phyloP scores from a whole-genome alignment of 2,797 vertebrate genomes.

The Mastacembelus armatus region DNA sequence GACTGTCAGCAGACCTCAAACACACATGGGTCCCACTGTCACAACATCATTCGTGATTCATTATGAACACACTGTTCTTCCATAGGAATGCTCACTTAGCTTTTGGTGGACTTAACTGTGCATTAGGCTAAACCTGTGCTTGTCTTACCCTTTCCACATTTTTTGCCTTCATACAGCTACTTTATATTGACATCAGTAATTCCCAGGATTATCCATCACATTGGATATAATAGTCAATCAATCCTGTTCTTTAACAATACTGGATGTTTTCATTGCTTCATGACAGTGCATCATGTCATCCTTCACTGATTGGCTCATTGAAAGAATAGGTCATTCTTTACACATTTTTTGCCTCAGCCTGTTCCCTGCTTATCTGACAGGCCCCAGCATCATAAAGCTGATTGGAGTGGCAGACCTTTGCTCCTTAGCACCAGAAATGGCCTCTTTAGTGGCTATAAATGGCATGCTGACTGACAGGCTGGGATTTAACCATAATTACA shows the following conservation, averaged over 20 bases:
- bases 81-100: too few relatives aligned
- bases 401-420: slow-evolving; percentile 70
- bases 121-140: too few relatives aligned
- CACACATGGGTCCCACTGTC: too few relatives aligned
- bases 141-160: too few relatives aligned
- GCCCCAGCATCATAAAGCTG: slow-evolving; percentile 65
- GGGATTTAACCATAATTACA: slow-evolving; percentile 75
- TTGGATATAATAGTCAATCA: slow-evolving; percentile 34
- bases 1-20: too few relatives aligned
- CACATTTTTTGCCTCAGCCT: slow-evolving; percentile 31
- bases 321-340: slow-evolving; percentile 55
- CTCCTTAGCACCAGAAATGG: slow-evolving; percentile 61
- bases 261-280: slow-evolving; percentile 19
- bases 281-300: slow-evolving; percentile 47
- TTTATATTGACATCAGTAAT: slow-evolving; percentile 31
- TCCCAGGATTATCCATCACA: slow-evolving; percentile 24
- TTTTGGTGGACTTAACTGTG: too few relatives aligned
- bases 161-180: too few relatives aligned
- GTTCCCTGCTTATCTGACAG: slow-evolving; percentile 66
- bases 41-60: too few relatives aligned
- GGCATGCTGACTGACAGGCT: slow-evolving; percentile 63
- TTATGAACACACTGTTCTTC: too few relatives aligned
- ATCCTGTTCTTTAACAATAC: slow-evolving; percentile 21
- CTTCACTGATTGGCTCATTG: slow-evolving; percentile 50
- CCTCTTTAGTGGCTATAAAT: slow-evolving; percentile 66